Percentiles rank a stretch among this genome's conserved stretches.
Evolutionary conservation across 2,888 invertebrate genomes (phyloP).

Genomic region (Ectemnius cavifrons): DNA sequence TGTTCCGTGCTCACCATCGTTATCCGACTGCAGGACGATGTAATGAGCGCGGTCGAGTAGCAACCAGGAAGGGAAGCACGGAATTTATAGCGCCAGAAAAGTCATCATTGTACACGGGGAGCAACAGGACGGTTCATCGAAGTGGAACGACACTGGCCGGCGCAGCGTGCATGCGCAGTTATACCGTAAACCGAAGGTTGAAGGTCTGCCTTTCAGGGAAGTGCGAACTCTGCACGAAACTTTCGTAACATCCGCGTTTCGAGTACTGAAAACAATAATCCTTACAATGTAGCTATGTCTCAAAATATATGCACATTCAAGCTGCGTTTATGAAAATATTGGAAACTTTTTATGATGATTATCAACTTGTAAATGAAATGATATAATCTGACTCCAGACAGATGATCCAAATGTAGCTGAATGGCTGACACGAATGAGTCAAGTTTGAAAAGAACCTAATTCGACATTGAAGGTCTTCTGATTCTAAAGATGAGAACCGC

Average conservation of each 20-base stretch:
- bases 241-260: conserved; percentile 27
- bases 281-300: conserved; percentile 19
- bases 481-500: no score
- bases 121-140: conserved; percentile 42
- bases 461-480: no score
- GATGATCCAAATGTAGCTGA: no score
- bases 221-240: conserved; percentile 27
- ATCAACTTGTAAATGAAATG: no score
- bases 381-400: no score
- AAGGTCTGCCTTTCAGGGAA: conserved; percentile 45
- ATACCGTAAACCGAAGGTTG: conserved; percentile 36
- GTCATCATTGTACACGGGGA: conserved; percentile 36
- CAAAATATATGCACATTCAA: no score
- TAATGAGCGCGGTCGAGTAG: conserved; percentile 14
- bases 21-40: background rate
- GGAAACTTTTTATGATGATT: no score
- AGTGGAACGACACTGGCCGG: conserved; percentile 47
- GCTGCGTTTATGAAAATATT: no score
- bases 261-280: conserved; percentile 42
- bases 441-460: no score
- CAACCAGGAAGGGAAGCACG: conserved; percentile 28
- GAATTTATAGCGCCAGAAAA: conserved; percentile 36
- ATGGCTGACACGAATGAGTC: no score
- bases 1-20: conserved; percentile 4
- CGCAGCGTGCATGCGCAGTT: conserved; percentile 33